Base-by-base conservation (phyloP, 2,888 invertebrate species). In the Netelia melanura region DNA sequence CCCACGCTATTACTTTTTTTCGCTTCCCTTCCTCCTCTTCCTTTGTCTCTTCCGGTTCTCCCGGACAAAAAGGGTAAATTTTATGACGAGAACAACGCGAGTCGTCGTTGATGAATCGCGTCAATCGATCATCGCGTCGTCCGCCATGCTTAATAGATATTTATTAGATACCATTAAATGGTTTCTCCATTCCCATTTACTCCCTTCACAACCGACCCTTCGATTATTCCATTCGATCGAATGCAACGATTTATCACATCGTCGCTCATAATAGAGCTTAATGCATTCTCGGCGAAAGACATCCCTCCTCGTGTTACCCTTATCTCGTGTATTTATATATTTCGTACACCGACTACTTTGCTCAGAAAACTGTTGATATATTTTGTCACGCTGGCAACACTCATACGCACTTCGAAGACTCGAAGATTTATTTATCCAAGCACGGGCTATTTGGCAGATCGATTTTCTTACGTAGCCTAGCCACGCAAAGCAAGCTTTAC, bases 21-120 rank as follows among this genome's bases (percentile, higher is more conserved):
- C 5, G 6, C 30, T 5, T 5, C 30, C 30, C 23, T 64, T 64
- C 52, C 6, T 10, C 3, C 14, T 17, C 17, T 17, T 17, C 14
- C 14, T 48, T 3, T 48, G 14, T 8, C 48, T 48, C 48, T 48
- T 52, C 61, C 17, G 38, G 10, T 14, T 21, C 43, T 56, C 14
- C 65, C 44, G 43, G 43, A 67, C 65, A 56, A 77, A 58, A 67
- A 77, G 17, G n/a, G 67, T 21, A 67, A 67, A 44, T 44, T 11
- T 67, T 43, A 44, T 11, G 21, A 48, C 10, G 67, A 67, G 44
- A 67, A 43, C 43, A 21, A 67, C 43, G 44, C 17, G 67, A 74
- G 21, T 52, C n/a, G 62, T 62, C 74, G 5, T n/a, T 56, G 21
- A 6, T 8, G 17, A n/a, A 6, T 17, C 44, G 3, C n/a, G 44